Conservation (phyloP, 2,797 vertebrate genomes). For the Silurus aristotelis region DNA sequence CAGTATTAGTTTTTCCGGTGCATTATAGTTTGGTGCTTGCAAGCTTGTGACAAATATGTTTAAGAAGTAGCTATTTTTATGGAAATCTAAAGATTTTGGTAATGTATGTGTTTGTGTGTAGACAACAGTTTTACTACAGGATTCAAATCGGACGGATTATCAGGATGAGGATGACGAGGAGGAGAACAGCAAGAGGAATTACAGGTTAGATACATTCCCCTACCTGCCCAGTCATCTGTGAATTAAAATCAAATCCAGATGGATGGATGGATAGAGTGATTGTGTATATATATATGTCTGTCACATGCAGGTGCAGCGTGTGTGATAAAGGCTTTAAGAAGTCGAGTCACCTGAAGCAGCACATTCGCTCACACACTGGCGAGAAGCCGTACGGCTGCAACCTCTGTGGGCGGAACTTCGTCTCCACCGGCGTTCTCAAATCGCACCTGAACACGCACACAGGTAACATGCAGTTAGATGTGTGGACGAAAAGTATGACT, state of each 20-base stretch:
- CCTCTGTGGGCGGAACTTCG: conserved; percentile 91
- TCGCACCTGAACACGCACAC: conserved; percentile 97
- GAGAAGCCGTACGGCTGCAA: conserved; percentile 94
- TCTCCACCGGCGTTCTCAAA: conserved; percentile 94
- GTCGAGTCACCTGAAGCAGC: conserved; percentile 97
- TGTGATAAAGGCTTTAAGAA: conserved; percentile 97
- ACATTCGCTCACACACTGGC: conserved; percentile 93
- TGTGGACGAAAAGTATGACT: too few relatives aligned
- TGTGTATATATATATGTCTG: background rate
- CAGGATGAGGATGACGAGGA: conserved; percentile 92
- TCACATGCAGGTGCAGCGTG: conserved; percentile 78
- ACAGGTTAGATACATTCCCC: conserved; percentile 77
- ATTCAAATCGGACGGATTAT: conserved; percentile 82
- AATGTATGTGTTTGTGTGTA: conserved; percentile 58
- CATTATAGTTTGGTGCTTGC: background rate
- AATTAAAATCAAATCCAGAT: background rate
- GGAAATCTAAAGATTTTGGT: background rate
- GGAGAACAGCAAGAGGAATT: conserved; percentile 87
- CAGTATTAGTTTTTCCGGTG: background rate
- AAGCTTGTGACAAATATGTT: background rate
- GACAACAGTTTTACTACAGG: conserved; percentile 88
- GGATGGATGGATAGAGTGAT: too few relatives aligned
- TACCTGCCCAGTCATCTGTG: background rate
- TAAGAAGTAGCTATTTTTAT: background rate
- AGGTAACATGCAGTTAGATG: conserved; percentile 70